Conservation (phyloP, 1,140 invertebrate species). For the Drosophila funebris region DNA sequence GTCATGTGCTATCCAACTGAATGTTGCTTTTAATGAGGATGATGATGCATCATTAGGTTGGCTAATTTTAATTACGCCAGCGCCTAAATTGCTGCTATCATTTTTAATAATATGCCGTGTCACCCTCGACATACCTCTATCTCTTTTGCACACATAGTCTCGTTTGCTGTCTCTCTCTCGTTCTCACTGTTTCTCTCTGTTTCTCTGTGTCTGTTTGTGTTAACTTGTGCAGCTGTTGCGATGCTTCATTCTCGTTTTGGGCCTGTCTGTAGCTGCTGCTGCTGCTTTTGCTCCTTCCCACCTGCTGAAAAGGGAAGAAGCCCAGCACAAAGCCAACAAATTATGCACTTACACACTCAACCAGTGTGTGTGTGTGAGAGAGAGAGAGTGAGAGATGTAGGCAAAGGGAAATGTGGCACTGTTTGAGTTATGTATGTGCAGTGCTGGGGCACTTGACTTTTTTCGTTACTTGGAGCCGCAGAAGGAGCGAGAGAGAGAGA, state of each 20-base stretch:
- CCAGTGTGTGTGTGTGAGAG: background rate
- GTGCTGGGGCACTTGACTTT: constrained; percentile 58
- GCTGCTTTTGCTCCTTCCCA: constrained; percentile 1
- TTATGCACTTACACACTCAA: constrained; percentile 75
- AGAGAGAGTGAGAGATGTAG: constrained; percentile 4
- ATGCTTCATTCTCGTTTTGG: constrained; percentile 17
- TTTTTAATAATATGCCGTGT: constrained; percentile 77
- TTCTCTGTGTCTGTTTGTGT: constrained; percentile 51
- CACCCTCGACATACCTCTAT: constrained; percentile 16
- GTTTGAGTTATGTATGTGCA: constrained; percentile 71
- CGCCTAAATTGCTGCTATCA: constrained; percentile 77
- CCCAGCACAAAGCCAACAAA: constrained; percentile 75
- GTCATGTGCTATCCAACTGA: background rate
- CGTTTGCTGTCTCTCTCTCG: constrained; percentile 23
- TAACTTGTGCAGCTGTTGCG: constrained; percentile 73
- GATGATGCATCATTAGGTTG: constrained; percentile 80
- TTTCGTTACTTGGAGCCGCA: constrained; percentile 19
- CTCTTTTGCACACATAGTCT: constrained; percentile 17
- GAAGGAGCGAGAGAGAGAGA: no score
- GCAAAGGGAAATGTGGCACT: no score
- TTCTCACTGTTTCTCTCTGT: constrained; percentile 41
- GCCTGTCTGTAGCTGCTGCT: constrained; percentile 29
- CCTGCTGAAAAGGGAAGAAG: background rate
- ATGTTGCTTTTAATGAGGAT: constrained; percentile 46
- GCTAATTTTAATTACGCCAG: constrained; percentile 79